Conservation (phyloP, 1,140 invertebrate genomes). For the Brachionus sp. region DNA sequence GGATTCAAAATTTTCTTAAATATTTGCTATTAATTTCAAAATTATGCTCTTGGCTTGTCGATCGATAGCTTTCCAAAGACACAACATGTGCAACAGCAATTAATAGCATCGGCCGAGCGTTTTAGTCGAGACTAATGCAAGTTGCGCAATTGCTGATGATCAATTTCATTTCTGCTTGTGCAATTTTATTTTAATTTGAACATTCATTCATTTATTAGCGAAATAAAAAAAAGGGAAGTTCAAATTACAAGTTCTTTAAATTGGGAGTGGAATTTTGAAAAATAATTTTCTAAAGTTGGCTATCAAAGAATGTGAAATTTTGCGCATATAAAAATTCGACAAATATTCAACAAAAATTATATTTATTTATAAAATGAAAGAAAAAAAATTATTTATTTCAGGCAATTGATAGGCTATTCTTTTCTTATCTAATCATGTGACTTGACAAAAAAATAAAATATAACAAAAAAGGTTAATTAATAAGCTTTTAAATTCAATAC, state of each 20-base stretch:
- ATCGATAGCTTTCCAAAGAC: neutral
- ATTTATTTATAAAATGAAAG: neutral
- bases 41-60: neutral
- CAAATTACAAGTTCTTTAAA: constrained; percentile 13
- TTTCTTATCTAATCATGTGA: constrained; percentile 37
- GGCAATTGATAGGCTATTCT: neutral
- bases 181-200: neutral
- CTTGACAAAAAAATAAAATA: neutral
- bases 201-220: constrained; percentile 1
- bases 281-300: neutral
- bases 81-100: neutral
- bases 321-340: neutral
- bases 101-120: neutral
- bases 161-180: neutral
- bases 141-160: neutral
- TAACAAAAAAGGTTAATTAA: constrained; percentile 37
- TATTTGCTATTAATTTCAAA: neutral
- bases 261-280: constrained; percentile 21
- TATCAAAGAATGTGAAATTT: constrained; percentile 33
- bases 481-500: constrained; percentile 35
- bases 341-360: neutral
- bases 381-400: neutral
- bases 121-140: neutral
- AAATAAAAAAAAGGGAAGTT: constrained; percentile 25
- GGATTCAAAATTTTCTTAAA: no score